Percentiles rank a stretch among this genome's conserved stretches.
These are phyloP conservation scores for Charina bottae DNA, from an alignment of 2,113 vertebrate genomes.

Conservation along the genomic window DNA sequence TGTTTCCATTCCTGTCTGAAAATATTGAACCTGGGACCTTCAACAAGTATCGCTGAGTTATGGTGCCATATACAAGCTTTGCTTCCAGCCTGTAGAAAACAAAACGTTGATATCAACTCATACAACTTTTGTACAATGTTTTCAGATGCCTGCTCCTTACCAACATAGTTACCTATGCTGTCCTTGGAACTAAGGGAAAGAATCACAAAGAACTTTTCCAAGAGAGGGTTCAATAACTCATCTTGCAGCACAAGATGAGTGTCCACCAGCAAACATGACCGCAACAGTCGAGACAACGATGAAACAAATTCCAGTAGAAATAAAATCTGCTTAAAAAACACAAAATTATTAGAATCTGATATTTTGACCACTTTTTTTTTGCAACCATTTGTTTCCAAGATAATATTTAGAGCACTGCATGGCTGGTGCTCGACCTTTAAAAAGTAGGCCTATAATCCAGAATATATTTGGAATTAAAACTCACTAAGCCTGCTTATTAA, in stretches of 20 bases:
- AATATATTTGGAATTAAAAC: neutral
- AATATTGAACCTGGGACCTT: neutral
- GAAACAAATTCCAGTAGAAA: constrained; percentile 82
- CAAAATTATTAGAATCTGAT: constrained; percentile 19
- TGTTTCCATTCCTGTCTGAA: neutral
- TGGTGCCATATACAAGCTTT: too few species aligned
- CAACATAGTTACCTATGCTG: constrained; percentile 61
- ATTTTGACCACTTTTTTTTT: neutral
- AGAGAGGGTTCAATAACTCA: constrained; percentile 79
- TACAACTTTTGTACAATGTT: neutral
- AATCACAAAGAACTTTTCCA: constrained; percentile 72
- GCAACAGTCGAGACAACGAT: constrained; percentile 82
- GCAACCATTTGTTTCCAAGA: neutral
- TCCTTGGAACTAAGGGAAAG: constrained; percentile 75
- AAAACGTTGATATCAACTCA: neutral
- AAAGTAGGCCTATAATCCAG: neutral
- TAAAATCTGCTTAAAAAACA: constrained; percentile 72
- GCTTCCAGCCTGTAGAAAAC: neutral
- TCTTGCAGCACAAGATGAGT: constrained; percentile 76
- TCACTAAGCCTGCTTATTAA: neutral
- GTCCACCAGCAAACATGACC: constrained; percentile 78
- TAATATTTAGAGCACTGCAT: neutral
- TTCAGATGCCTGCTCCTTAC: neutral
- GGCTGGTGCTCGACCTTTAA: neutral
- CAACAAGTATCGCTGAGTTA: neutral